A percentile compares a stretch with the other conserved stretches of the same genome.
Conservation (phyloP, 2,113 vertebrate genomes). For the Pteronura brasiliensis region DNA sequence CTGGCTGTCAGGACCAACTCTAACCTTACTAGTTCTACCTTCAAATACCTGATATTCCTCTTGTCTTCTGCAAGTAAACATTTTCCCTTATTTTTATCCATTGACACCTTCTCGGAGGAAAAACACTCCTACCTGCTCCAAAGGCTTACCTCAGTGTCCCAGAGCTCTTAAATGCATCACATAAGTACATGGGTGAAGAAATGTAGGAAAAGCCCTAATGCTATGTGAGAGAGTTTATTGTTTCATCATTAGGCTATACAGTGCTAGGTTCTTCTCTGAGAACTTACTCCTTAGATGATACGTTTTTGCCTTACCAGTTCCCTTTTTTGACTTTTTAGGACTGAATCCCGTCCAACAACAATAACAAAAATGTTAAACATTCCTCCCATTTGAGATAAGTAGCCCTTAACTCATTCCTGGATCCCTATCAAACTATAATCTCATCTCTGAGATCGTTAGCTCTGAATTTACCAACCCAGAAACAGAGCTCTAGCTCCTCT, state of each 20-base stretch:
- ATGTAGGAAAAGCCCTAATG: not conserved
- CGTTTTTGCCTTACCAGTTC: not conserved
- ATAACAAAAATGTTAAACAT: not conserved
- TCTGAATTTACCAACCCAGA: not conserved
- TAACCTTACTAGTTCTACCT: not conserved
- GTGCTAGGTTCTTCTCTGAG: not conserved
- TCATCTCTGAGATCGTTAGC: not conserved
- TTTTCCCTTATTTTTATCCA: not conserved
- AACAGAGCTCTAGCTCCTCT: not conserved
- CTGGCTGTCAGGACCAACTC: not conserved
- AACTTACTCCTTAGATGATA: not conserved
- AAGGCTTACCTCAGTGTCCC: not conserved
- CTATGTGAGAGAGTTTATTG: not conserved
- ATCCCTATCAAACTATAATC: not conserved
- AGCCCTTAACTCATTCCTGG: not conserved
- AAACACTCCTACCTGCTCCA: not conserved
- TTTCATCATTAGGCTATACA: not conserved
- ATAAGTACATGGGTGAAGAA: not conserved
- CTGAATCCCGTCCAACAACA: not conserved
- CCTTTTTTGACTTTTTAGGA: not conserved
- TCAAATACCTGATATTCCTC: not conserved
- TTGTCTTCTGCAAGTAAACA: not conserved
- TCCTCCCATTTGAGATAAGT: not conserved
- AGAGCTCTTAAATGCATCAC: not conserved
- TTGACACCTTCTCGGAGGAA: not conserved